Percentiles rank a stretch among this genome's conserved stretches.
These are phyloP conservation scores for Drosophila takahashii DNA, from an alignment of 1,140 invertebrate genomes.

Conservation along the genomic window DNA sequence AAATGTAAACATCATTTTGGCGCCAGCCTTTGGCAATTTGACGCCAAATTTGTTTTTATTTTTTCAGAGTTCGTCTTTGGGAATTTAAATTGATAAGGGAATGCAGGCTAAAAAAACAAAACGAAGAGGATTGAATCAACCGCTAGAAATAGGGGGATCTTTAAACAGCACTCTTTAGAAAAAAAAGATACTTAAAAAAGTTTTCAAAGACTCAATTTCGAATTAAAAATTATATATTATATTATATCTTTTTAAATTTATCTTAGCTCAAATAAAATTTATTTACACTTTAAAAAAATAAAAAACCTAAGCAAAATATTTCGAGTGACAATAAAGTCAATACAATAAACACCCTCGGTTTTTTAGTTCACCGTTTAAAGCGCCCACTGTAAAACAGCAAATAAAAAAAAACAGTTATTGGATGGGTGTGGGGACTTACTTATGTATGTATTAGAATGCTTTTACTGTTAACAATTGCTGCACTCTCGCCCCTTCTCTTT, in stretches of 20 bases:
- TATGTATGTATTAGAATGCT: slow-evolving; percentile 18
- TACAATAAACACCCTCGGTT: neutral
- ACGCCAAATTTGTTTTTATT: slow-evolving; percentile 56
- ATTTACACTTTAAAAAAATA: too few relatives aligned
- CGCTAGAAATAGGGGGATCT: slow-evolving; percentile 8
- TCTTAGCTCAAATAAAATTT: too few relatives aligned
- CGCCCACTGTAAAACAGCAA: neutral
- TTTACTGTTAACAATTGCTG: slow-evolving; percentile 53
- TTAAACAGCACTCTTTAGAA: too few relatives aligned
- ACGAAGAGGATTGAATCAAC: slow-evolving; percentile 14
- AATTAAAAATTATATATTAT: too few relatives aligned
- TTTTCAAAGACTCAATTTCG: too few relatives aligned
- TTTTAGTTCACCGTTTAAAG: neutral
- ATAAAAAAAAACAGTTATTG: slow-evolving; percentile 11
- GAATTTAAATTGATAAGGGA: slow-evolving; percentile 34
- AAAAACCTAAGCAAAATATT: too few relatives aligned
- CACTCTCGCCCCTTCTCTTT: slow-evolving; percentile 9
- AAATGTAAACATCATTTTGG: slow-evolving; percentile 44
- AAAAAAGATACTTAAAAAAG: neutral
- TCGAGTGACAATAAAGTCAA: neutral
- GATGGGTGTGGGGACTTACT: slow-evolving; percentile 19
- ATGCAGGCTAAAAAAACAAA: slow-evolving; percentile 13
- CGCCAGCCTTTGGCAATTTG: slow-evolving; percentile 59
- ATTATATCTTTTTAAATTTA: too few relatives aligned
- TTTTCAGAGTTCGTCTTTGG: slow-evolving; percentile 12